These are phyloP conservation scores for Pollachius pollachius DNA, from an alignment of 2,113 vertebrate genomes.

Conservation along the genomic window DNA sequence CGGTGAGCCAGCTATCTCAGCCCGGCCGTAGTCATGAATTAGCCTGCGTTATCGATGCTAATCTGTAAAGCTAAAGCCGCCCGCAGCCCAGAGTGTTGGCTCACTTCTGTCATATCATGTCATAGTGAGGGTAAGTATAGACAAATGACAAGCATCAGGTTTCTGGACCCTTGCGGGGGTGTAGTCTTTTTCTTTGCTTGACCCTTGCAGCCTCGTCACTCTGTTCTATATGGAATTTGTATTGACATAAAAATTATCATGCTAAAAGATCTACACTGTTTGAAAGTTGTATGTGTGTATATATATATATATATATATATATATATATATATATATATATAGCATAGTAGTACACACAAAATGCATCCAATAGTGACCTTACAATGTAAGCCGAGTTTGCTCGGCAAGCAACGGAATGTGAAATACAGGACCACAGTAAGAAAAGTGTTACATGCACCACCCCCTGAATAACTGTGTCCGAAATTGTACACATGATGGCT, in stretches of 20 bases:
- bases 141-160: neutral
- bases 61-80: conserved; percentile 46
- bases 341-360: neutral
- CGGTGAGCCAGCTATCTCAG: conserved; percentile 14
- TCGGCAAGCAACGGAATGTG: too few species aligned
- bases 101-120: conserved; percentile 38
- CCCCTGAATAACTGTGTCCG: too few species aligned
- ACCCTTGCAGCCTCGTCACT: neutral
- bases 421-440: too few species aligned
- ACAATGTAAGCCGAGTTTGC: neutral
- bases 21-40: conserved; percentile 27
- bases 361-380: too few species aligned
- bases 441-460: too few species aligned
- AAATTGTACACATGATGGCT: too few species aligned
- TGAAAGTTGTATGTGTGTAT: too few species aligned
- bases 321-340: neutral
- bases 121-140: conserved; percentile 34
- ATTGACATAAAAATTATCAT: too few species aligned
- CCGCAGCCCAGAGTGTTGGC: conserved; percentile 25
- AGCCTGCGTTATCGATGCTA: conserved; percentile 43
- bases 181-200: too few species aligned
- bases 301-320: neutral
- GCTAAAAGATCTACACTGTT: too few species aligned
- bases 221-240: too few species aligned
- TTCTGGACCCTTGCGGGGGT: too few species aligned